These are phyloP conservation scores for Lasioglossum leucozonium DNA, from an alignment of 2,888 invertebrate species.

Conservation along the genomic window DNA sequence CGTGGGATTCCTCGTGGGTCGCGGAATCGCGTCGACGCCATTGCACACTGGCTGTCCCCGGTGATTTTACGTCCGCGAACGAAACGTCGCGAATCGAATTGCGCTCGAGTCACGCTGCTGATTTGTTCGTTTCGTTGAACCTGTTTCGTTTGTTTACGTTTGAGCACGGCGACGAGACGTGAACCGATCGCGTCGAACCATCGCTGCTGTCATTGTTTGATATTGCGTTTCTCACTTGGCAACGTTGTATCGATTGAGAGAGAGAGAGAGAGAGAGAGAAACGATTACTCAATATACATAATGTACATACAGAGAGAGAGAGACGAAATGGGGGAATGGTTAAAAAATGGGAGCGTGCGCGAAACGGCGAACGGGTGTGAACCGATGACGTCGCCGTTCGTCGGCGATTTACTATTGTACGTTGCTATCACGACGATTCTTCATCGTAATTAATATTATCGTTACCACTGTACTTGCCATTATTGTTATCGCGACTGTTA, in stretches of 20 bases:
- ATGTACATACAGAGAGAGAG: conserved; percentile 68
- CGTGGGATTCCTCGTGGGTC: neutral
- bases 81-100: neutral
- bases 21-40: neutral
- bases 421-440: conserved; percentile 52
- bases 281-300: conserved; percentile 68
- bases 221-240: conserved; percentile 16
- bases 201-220: conserved; percentile 20
- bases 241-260: conserved; percentile 18
- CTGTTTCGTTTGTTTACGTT: neutral
- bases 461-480: conserved; percentile 68
- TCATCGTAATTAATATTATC: conserved; percentile 58
- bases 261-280: conserved; percentile 20
- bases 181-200: conserved; percentile 13
- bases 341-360: neutral
- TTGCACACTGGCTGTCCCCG: neutral
- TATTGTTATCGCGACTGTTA: conserved; percentile 69
- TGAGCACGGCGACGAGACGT: conserved; percentile 8
- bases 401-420: conserved; percentile 62
- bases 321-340: neutral
- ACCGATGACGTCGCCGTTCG: conserved; percentile 37
- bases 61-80: neutral
- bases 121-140: neutral
- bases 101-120: neutral
- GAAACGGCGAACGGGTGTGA: neutral